phyloP scores from a whole-genome alignment of 2,888 invertebrate species.

The Lasius fuliginosus region DNA sequence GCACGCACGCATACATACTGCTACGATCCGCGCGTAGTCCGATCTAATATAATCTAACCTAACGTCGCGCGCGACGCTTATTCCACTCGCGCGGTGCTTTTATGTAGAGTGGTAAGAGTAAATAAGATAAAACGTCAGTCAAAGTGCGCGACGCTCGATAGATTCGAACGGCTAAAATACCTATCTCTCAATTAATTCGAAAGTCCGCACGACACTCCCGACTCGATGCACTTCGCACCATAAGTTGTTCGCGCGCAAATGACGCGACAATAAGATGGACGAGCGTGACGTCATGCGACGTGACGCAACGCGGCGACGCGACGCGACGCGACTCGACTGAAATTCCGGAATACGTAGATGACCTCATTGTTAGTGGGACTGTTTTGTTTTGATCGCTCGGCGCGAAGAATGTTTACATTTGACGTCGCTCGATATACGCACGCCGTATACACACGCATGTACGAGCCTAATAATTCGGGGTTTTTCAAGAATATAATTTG shows the following conservation, averaged over 20 bases:
- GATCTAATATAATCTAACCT: not conserved
- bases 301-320: not conserved
- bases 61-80: not conserved
- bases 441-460: not conserved
- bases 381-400: not conserved
- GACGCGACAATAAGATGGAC: not conserved
- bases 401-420: not conserved
- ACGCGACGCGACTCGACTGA: not conserved
- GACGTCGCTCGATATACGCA: not conserved
- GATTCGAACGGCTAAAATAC: not conserved
- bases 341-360: not conserved
- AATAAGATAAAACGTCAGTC: not conserved
- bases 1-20: not conserved
- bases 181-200: slow-evolving; percentile 24
- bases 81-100: not conserved
- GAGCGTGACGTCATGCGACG: not conserved
- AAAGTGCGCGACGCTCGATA: not conserved
- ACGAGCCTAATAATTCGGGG: not conserved
- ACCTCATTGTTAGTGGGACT: not conserved
- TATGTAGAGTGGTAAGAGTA: too few relatives aligned
- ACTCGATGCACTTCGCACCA: not conserved
- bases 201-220: not conserved
- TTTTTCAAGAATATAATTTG: not conserved
- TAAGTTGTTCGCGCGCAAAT: not conserved
- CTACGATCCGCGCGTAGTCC: not conserved